These are phyloP conservation scores for Limanda limanda DNA, from an alignment of 2,113 vertebrate genomes.

Conservation along the genomic window DNA sequence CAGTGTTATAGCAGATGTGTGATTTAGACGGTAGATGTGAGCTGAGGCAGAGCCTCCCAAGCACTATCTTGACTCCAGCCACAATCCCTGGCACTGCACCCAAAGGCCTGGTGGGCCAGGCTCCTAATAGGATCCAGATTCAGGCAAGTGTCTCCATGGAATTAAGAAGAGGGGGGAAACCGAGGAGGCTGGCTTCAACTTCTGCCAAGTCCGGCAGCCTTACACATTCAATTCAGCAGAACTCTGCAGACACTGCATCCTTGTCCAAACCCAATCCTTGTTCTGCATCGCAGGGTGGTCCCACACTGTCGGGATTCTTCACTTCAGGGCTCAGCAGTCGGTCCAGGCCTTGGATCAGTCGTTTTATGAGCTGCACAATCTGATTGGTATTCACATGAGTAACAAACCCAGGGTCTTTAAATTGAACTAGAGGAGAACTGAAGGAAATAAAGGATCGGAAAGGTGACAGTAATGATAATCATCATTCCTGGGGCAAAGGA, in stretches of 20 bases:
- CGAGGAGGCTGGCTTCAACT: slow-evolving; percentile 58
- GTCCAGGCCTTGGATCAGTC: slow-evolving; percentile 19
- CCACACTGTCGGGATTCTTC: not conserved
- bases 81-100: slow-evolving; percentile 33
- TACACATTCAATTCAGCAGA: slow-evolving; percentile 64
- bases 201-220: slow-evolving; percentile 65
- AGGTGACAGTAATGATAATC: not conserved
- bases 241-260: slow-evolving; percentile 20
- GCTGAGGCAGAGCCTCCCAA: slow-evolving; percentile 44
- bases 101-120: slow-evolving; percentile 82
- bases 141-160: slow-evolving; percentile 84
- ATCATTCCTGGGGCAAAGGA: slow-evolving; percentile 7
- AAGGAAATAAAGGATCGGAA: not conserved
- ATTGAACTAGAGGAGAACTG: not conserved
- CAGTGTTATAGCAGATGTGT: slow-evolving; percentile 21
- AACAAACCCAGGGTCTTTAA: not conserved
- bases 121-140: slow-evolving; percentile 89
- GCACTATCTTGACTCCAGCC: slow-evolving; percentile 36
- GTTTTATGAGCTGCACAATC: not conserved
- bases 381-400: slow-evolving; percentile 19
- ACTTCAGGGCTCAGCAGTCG: not conserved
- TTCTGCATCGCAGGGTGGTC: slow-evolving; percentile 32
- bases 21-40: slow-evolving; percentile 69
- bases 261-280: slow-evolving; percentile 47
- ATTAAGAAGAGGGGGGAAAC: slow-evolving; percentile 66